Conservation (phyloP, 2,888 invertebrate genomes). For the Belgica antarctica region DNA sequence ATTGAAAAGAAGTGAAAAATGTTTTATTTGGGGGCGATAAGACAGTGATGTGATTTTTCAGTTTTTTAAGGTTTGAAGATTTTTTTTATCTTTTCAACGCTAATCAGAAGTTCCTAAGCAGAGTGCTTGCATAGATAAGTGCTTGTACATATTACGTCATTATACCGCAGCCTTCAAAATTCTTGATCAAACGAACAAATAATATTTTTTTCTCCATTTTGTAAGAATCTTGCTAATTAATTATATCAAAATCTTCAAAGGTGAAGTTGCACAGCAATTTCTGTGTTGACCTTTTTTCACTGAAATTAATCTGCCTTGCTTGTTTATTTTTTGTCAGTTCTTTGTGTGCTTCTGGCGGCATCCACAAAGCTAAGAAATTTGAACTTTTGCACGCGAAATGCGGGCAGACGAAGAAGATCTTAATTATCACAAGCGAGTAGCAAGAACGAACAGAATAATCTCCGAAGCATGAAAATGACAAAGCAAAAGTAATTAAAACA, state of each 20-base stretch:
- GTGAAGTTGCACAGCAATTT: too few relatives aligned
- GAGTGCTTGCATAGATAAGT: too few relatives aligned
- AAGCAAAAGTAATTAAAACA: constrained; percentile 41
- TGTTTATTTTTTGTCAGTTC: not conserved
- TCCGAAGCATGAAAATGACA: not conserved
- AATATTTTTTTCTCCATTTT: too few relatives aligned
- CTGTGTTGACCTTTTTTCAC: not conserved
- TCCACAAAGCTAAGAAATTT: constrained; percentile 1
- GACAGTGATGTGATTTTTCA: not conserved
- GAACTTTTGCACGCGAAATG: not conserved
- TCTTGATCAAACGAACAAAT: too few relatives aligned
- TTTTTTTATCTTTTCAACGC: too few relatives aligned
- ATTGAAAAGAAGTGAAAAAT: constrained; percentile 1
- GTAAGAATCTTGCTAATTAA: not conserved
- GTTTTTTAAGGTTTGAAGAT: too few relatives aligned
- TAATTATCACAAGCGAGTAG: not conserved
- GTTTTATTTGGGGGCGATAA: not conserved
- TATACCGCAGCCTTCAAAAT: too few relatives aligned
- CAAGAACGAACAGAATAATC: not conserved
- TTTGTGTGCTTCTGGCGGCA: not conserved
- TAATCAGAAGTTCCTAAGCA: too few relatives aligned
- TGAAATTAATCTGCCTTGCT: too few relatives aligned
- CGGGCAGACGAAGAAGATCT: not conserved
- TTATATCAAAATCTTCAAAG: too few relatives aligned
- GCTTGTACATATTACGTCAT: too few relatives aligned